phyloP scores from a whole-genome alignment of 1,140 invertebrate species.

The Bombus soroeensis region DNA sequence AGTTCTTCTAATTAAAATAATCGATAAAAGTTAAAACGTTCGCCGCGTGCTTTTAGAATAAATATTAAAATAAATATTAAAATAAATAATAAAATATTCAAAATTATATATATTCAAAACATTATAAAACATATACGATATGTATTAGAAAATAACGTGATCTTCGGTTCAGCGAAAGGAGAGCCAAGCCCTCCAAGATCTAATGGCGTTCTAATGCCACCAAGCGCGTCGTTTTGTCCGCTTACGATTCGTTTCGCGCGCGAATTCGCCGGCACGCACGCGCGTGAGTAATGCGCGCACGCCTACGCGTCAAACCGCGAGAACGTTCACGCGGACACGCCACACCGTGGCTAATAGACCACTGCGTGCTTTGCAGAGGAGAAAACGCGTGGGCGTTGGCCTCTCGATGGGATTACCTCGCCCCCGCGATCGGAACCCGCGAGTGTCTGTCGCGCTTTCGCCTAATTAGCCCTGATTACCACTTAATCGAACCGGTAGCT shows the following conservation, averaged over 20 bases:
- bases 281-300: conserved; percentile 65
- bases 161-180: not conserved
- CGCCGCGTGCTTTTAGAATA: no score
- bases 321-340: conserved; percentile 27
- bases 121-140: no score
- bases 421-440: conserved; percentile 39
- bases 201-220: conserved; percentile 11
- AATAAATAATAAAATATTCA: no score
- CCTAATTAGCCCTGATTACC: conserved; percentile 65
- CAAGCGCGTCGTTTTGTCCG: not conserved
- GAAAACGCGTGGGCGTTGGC: conserved; percentile 56
- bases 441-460: conserved; percentile 39
- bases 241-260: conserved; percentile 36
- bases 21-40: no score
- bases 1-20: no score
- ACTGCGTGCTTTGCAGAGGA: conserved; percentile 11
- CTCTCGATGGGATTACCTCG: conserved; percentile 34
- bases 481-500: conserved; percentile 54
- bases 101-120: no score
- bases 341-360: conserved; percentile 55
- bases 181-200: not conserved
- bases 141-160: not conserved
- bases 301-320: conserved; percentile 47
- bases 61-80: no score
- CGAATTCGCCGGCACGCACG: conserved; percentile 57